Percentiles rank a stretch among this genome's conserved stretches.
Evolutionary conservation across 2,113 vertebrate genomes (phyloP).

Genomic region (Piliocolobus tephrosceles): DNA sequence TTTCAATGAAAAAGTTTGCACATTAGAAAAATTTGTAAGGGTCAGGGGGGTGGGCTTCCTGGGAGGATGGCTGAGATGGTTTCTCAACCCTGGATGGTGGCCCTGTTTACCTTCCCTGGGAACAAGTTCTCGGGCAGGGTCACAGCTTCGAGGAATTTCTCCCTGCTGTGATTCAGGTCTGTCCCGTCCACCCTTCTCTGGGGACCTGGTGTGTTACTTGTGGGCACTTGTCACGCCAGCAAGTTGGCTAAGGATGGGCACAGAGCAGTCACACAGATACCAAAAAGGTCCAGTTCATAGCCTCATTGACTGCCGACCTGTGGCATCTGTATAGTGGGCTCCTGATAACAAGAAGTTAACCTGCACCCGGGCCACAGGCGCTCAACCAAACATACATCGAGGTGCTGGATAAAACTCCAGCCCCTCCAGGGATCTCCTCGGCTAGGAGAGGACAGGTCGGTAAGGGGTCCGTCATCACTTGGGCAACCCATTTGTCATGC

Average conservation of each 20-base stretch:
- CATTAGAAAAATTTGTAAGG: conserved; percentile 33
- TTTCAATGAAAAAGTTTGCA: conserved; percentile 38
- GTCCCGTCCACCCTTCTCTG: neutral
- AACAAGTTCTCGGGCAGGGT: neutral
- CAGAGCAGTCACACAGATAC: neutral
- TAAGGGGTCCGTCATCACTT: neutral
- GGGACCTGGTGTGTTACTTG: neutral
- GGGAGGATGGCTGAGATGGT: neutral
- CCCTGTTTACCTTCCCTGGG: neutral
- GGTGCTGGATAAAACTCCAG: neutral
- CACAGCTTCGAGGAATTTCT: accelerated
- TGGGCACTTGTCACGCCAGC: accelerated
- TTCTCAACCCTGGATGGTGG: accelerated
- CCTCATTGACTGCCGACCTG: accelerated
- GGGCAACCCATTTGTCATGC: conserved; percentile 46
- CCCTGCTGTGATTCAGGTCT: accelerated
- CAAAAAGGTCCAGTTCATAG: neutral
- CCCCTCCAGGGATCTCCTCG: neutral
- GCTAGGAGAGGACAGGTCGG: accelerated
- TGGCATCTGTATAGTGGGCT: accelerated
- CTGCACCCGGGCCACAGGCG: accelerated
- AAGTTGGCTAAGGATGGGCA: neutral
- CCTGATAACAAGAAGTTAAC: accelerated
- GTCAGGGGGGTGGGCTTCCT: neutral
- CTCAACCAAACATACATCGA: neutral